Evolutionary conservation across 2,888 invertebrate genomes (phyloP), one percentile per base, ranked within the genome.

Genomic region (Cantharis flavilabris): DNA sequence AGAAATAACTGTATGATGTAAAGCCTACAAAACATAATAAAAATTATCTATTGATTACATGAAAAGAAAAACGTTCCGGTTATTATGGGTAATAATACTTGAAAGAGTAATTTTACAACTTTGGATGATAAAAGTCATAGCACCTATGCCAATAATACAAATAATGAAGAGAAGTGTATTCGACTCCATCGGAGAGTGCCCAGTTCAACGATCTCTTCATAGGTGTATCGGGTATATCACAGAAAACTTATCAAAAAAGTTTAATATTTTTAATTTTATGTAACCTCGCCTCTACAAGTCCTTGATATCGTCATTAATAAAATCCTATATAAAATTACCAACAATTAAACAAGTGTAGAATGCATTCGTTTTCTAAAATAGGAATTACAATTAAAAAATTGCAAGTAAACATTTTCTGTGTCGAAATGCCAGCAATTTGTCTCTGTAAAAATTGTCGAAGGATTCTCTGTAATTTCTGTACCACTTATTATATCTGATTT

Each of bases 1-100:
- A 65, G 75, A 75, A 26, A 18, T 75, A 75, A 75, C 75, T 75
- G 75, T 75, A 75, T 26, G 71, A 18, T 62, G 33, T 23, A 64
- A 75, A 70, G 75, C 70, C 71, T 75, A 16, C 70, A 74, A 26
- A 63, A 28, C n/a, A 70, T 28, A 74, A 70, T 67, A 73, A 75
- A 75, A 65, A 30, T 70, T 65, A 65, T 16, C 69, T 30, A 64
- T 70, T 73, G 73, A 67, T 69, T 49, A 69, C 30, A 70, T 28
- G 73, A 73, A 73, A 73, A 30, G 73, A 69, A 73, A 73, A 73
- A 62, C 70, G 73, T 33, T 62, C 63, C 23, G 69, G 69, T 73
- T 70, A 73, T 70, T 73, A 70, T 23, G 63, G 30, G 63, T 73
- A 73, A 70, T 73, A 33, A 70, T 30, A 62, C 62, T 69, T 14